phyloP scores from a whole-genome alignment of 2,797 vertebrate genomes.

The Poecilia gillii region DNA sequence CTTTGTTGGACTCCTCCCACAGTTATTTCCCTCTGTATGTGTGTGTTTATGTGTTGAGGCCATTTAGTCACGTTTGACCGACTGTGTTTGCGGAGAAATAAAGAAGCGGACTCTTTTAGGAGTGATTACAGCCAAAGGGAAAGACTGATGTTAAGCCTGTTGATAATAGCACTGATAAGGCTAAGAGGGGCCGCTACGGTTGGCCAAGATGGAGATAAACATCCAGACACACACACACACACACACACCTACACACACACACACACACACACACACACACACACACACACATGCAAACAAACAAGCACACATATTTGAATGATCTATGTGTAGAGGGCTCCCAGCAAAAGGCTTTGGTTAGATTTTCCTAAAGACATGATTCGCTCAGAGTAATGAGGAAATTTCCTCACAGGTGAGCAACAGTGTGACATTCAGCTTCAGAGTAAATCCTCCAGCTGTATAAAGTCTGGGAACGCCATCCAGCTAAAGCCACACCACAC shows the following conservation, averaged over 20 bases:
- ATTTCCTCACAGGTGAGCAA: constrained; percentile 51
- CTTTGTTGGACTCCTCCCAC: constrained; percentile 50
- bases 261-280: constrained; percentile 22
- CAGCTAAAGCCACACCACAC: constrained; percentile 15
- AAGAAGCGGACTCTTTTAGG: constrained; percentile 46
- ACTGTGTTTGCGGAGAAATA: constrained; percentile 35
- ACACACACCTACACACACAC: constrained; percentile 5
- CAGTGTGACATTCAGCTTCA: constrained; percentile 41
- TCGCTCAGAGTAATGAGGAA: constrained; percentile 28
- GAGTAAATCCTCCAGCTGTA: constrained; percentile 62
- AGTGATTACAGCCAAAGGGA: constrained; percentile 54
- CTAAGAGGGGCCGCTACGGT: constrained; percentile 52
- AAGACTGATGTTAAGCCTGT: constrained; percentile 58
- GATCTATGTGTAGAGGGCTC: constrained; percentile 50
- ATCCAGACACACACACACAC: constrained; percentile 15
- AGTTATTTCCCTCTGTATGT: constrained; percentile 30
- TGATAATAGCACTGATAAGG: constrained; percentile 67
- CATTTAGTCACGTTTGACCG: constrained; percentile 55
- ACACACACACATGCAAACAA: neutral
- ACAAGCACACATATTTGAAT: constrained; percentile 38
- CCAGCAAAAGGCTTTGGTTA: constrained; percentile 54
- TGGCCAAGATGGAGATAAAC: constrained; percentile 47
- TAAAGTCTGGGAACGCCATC: constrained; percentile 61
- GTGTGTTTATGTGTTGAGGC: constrained; percentile 35
- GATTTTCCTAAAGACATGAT: constrained; percentile 44